Evolutionary conservation across 2,113 vertebrate genomes (phyloP).

Genomic region (Sphaerodactylus townsendi): DNA sequence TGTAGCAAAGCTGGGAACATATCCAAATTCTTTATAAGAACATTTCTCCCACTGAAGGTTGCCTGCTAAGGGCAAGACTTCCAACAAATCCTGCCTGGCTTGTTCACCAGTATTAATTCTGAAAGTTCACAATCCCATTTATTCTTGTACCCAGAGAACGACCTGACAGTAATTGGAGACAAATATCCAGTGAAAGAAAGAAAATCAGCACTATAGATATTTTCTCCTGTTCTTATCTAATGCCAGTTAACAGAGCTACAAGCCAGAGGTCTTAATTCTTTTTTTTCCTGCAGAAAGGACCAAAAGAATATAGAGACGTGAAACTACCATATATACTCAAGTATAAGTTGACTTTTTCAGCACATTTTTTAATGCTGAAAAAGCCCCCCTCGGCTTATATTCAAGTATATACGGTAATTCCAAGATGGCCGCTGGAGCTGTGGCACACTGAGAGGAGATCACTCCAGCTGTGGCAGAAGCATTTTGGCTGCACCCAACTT

Average conservation of each 20-base stretch:
- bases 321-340: too few species aligned
- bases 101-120: constrained; percentile 24
- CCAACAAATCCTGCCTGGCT: constrained; percentile 16
- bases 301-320: neutral
- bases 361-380: too few species aligned
- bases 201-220: constrained; percentile 25
- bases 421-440: too few species aligned
- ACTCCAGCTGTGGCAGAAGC: too few species aligned
- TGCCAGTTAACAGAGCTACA: constrained; percentile 2
- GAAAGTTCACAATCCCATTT: constrained; percentile 31
- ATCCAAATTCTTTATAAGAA: constrained; percentile 39
- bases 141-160: neutral
- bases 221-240: constrained; percentile 27
- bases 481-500: too few species aligned
- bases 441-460: too few species aligned
- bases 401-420: too few species aligned
- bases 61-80: constrained; percentile 21
- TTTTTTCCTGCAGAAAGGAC: neutral
- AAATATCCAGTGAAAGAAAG: neutral
- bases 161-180: neutral
- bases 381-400: too few species aligned
- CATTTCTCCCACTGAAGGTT: constrained; percentile 3
- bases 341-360: too few species aligned
- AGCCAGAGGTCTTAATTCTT: constrained; percentile 14
- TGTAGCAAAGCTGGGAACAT: constrained; percentile 34